A percentile compares a stretch with the other conserved stretches of the same genome.
Evolutionary conservation across 2,113 vertebrate genomes (phyloP).

Genomic region (Odobenus rosmarus): DNA sequence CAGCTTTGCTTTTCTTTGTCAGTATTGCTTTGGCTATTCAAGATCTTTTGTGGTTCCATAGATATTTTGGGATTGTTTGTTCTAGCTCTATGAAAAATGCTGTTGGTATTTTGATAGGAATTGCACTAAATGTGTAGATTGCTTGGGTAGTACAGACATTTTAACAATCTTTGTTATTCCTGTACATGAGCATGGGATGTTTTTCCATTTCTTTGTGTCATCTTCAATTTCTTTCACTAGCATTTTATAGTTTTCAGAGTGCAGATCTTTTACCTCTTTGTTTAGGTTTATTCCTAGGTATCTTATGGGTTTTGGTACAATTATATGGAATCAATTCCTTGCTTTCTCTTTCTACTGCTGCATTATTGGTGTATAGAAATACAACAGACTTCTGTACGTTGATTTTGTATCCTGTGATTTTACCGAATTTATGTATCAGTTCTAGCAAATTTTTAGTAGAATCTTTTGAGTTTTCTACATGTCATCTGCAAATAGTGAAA

Average conservation of each 20-base stretch:
- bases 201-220: neutral
- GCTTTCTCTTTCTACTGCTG: neutral
- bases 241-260: neutral
- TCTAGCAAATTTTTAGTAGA: neutral
- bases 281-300: neutral
- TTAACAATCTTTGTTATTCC: neutral
- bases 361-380: neutral
- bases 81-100: neutral
- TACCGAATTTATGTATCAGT: neutral
- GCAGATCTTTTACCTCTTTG: neutral
- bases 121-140: no score
- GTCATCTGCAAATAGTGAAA: neutral
- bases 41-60: neutral
- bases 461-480: neutral
- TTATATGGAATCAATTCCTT: neutral
- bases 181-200: neutral
- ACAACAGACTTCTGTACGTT: neutral
- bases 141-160: neutral
- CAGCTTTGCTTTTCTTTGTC: neutral
- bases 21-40: neutral
- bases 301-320: neutral
- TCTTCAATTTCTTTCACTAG: neutral
- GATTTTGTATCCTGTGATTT: neutral
- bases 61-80: neutral
- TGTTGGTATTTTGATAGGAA: neutral